A percentile compares a stretch with the other conserved stretches of the same genome.
Conservation (phyloP, 1,140 invertebrate genomes). For the Formica selysi region DNA sequence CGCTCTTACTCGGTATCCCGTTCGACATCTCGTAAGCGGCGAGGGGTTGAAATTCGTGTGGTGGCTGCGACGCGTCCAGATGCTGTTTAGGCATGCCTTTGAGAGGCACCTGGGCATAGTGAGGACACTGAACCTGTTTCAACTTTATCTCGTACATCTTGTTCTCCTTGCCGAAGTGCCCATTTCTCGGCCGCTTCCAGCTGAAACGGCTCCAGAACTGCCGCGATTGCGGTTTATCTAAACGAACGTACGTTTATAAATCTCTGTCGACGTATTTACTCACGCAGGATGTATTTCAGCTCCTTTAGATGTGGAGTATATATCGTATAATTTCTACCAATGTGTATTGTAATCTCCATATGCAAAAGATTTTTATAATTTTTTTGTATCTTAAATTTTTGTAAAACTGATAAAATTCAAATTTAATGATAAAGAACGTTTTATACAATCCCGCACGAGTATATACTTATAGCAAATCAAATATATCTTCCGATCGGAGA, state of each 20-base stretch:
- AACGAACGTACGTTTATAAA: slow-evolving; percentile 20
- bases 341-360: neutral
- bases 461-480: neutral
- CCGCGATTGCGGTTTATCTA: slow-evolving; percentile 27
- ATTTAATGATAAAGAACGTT: neutral
- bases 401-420: neutral
- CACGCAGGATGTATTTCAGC: neutral
- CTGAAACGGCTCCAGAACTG: slow-evolving; percentile 65
- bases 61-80: neutral
- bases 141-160: slow-evolving; percentile 75
- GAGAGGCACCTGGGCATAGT: slow-evolving; percentile 68
- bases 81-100: neutral
- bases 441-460: neutral
- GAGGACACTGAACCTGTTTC: slow-evolving; percentile 65
- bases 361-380: neutral
- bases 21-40: slow-evolving; percentile 72
- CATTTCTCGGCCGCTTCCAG: slow-evolving; percentile 70
- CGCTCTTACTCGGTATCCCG: slow-evolving; percentile 74
- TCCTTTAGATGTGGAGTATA: neutral
- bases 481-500: neutral
- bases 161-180: slow-evolving; percentile 65
- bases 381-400: neutral
- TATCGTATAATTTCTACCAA: neutral
- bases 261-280: neutral
- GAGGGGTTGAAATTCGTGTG: slow-evolving; percentile 63